phyloP scores from a whole-genome alignment of 2,113 vertebrate species.

The Oxygymnocypris stewartii region DNA sequence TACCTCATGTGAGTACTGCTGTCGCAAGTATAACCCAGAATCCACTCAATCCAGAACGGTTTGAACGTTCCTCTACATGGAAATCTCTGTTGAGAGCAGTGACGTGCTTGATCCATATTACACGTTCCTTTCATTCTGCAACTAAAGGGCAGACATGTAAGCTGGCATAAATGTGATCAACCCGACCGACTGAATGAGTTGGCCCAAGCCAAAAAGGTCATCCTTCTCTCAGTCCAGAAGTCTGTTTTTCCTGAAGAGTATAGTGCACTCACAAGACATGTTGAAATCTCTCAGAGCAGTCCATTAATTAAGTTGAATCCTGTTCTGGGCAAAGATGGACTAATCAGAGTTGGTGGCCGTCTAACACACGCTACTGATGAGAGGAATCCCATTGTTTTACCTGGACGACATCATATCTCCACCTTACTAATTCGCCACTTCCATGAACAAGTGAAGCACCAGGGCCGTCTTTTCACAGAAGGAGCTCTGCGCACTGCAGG shows the following conservation, averaged over 20 bases:
- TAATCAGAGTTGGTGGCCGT: neutral
- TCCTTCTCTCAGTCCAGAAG: neutral
- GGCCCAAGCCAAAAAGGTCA: neutral
- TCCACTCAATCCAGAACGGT: neutral
- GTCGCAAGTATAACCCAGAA: no score
- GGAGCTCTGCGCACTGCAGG: neutral
- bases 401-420: slow-evolving; percentile 6
- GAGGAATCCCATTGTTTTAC: slow-evolving; percentile 16
- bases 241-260: slow-evolving; percentile 19
- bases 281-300: neutral
- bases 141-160: neutral
- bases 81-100: neutral
- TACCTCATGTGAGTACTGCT: no score
- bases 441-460: neutral
- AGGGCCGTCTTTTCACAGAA: neutral
- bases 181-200: neutral
- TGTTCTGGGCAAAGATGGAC: neutral
- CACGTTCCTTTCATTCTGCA: neutral
- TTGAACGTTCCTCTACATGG: neutral
- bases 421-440: neutral
- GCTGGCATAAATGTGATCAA: slow-evolving; percentile 25
- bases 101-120: neutral
- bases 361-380: neutral
- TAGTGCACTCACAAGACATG: neutral
- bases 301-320: slow-evolving; percentile 3